A percentile compares a stretch with the other conserved stretches of the same genome.
Conservation (phyloP, 2,888 invertebrate genomes). For the Tachina fera region DNA sequence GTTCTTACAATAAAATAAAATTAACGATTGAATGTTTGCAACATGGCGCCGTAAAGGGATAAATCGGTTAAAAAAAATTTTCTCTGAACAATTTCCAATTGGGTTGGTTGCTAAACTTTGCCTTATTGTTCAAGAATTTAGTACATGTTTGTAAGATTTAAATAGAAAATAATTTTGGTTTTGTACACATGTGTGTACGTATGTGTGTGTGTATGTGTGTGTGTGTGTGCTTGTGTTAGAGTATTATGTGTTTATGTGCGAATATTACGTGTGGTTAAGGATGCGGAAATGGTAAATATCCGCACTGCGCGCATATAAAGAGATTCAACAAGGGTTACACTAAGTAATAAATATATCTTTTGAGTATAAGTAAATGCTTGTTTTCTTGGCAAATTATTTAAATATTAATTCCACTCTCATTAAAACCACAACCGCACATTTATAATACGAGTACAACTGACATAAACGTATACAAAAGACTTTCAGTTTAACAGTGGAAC, state of each 20-base stretch:
- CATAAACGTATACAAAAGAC: not conserved
- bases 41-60: too few species aligned
- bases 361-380: constrained; percentile 3
- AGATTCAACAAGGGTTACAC: not conserved
- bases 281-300: constrained; percentile 78
- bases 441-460: too few species aligned
- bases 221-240: not conserved
- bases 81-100: constrained; percentile 5
- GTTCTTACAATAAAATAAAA: too few species aligned
- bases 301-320: constrained; percentile 70
- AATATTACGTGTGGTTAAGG: constrained; percentile 53
- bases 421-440: constrained; percentile 6
- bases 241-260: not conserved
- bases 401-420: constrained; percentile 12
- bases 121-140: constrained; percentile 23
- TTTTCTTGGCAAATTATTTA: constrained; percentile 40
- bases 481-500: too few species aligned
- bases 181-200: not conserved
- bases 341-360: constrained; percentile 25
- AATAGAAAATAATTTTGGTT: not conserved
- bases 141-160: constrained; percentile 32
- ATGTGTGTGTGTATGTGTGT: not conserved
- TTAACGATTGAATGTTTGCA: too few species aligned
- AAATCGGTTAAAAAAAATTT: not conserved
- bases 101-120: not conserved